Evolutionary conservation across 2,888 invertebrate species (phyloP), one percentile per base, ranked within the genome.

Genomic region (Stratiomys singularior): DNA sequence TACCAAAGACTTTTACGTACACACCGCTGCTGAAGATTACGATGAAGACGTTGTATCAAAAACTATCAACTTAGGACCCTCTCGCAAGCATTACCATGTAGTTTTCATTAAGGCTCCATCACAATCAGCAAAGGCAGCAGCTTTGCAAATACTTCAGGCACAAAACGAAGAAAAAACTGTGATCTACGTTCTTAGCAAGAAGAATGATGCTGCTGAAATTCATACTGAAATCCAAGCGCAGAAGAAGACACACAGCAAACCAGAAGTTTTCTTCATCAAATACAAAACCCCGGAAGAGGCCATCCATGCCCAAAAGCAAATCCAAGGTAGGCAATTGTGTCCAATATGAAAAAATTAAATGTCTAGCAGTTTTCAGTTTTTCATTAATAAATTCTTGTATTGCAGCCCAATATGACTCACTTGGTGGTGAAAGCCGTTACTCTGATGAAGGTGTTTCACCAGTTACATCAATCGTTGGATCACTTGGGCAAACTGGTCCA

Each of bases 61-160:
- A 76, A 84, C 85, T 67, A 80, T 87, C 44, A 81, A 85, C 0
- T 82, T 86, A 18, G 86, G 86, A 18, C 84, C 84, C 0, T 81
- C 86, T 5, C 83, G 83, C 21, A 84, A 84, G 78, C 85, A 86
- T 79, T 87, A 87, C 80, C 86, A 87, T 5, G 85, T 87, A 3
- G 84, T 87, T 1, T 87, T 87, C 78, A 87, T 87, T 28, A 85
- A 85, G 67, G 86, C 87, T 15, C 87, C 87, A 30, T 79, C 81
- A n/a, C 63, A 77, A 25, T 64, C 76, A 11, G 3, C 63, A 13
- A 64, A 66, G 21, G 27, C 28, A 5, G 58, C 77, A n/a, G 76
- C 76, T 13, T 23, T 80, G n/a, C 63, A 72, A 27, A 37, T 80
- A 11, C 60, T 77, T 11, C 78, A 77, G 76, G 76, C 76, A 23